Base-by-base conservation (phyloP, 2,113 vertebrate genomes). In the Halcyon senegalensis region DNA sequence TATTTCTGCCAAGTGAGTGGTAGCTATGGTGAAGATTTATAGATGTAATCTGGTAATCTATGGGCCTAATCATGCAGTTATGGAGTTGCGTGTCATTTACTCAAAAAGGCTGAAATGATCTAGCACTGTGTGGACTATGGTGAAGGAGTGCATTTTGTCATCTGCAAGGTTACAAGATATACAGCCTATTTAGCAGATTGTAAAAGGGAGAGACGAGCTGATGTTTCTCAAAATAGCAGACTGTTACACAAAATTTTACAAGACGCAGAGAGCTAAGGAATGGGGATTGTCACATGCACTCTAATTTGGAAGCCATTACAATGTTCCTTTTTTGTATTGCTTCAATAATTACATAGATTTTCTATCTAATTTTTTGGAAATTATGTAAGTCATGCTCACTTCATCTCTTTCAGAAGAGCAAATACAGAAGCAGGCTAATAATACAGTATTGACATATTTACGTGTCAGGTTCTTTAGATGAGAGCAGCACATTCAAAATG, bases 11-110 rank as follows among this genome's bases (percentile, higher is more conserved):
- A 82, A 89, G 70, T 28, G 77, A 89, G 91, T 80, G 85, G 87
- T 91, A 76, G 94, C 94, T 87, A n/a, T 44, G 88, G 84, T 62
- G 88, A 92, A 94, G 96, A 98, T 97, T 97, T 97, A 96, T 95
- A 13, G 87, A 23, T 56, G 68, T 95, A 89, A 91, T 82, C 91
- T 83, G 91, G 92, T 96, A 96, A 96, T 94, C 96, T 96, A 94
- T 94, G 92, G 85, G 91, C 84, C 89, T 89, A 96, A 96, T 96
- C 93, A 93, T 66, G 46, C 84, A 79, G 43, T 97, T 95, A 95
- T 67, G 92, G 90, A 96, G 93, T 95, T 96, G 89, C 4, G 16
- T 90, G 92, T 95, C 94, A 90, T 89, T 93, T 88, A 82, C 90
- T 94, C 19, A 15, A 63, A 95, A 93, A 89, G 93, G 87, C 93